Evolutionary conservation across 2,113 vertebrate species (phyloP).

Genomic region (Eupsittula cactorum): DNA sequence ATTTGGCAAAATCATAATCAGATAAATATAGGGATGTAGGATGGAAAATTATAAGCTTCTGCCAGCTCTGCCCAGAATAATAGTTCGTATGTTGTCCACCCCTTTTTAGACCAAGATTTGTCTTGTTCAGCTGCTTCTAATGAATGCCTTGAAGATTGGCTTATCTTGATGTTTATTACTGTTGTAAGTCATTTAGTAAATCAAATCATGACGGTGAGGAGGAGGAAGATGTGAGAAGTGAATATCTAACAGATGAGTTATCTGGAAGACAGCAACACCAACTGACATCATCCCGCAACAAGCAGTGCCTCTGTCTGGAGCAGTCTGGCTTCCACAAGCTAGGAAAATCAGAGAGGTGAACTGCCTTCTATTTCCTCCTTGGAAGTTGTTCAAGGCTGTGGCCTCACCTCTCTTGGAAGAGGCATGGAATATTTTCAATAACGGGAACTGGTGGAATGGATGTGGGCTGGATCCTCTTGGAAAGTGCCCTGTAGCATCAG

Average conservation of each 20-base stretch:
- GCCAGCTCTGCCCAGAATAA: constrained; percentile 6
- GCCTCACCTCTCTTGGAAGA: constrained; percentile 58
- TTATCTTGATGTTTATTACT: background rate
- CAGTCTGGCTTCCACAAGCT: constrained; percentile 11
- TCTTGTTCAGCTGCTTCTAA: background rate
- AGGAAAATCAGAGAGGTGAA: constrained; percentile 46
- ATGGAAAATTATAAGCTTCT: background rate
- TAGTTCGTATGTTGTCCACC: background rate
- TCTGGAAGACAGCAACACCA: constrained; percentile 13
- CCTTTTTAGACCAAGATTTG: constrained; percentile 13
- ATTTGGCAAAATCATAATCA: constrained; percentile 1
- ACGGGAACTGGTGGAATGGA: background rate
- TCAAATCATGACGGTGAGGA: background rate
- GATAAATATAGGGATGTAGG: background rate
- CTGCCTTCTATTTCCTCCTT: constrained; percentile 59
- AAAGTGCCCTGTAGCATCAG: background rate
- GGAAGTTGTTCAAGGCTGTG: constrained; percentile 50
- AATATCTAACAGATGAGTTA: constrained; percentile 57
- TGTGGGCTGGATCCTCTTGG: background rate
- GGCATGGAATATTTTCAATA: constrained; percentile 14
- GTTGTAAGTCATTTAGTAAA: constrained; percentile 23
- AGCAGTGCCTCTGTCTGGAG: constrained; percentile 5
- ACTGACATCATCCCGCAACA: constrained; percentile 11
- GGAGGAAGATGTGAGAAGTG: background rate
- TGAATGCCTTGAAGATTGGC: background rate